These are phyloP conservation scores for Autographa gamma DNA, from an alignment of 2,888 invertebrate species.

Conservation along the genomic window DNA sequence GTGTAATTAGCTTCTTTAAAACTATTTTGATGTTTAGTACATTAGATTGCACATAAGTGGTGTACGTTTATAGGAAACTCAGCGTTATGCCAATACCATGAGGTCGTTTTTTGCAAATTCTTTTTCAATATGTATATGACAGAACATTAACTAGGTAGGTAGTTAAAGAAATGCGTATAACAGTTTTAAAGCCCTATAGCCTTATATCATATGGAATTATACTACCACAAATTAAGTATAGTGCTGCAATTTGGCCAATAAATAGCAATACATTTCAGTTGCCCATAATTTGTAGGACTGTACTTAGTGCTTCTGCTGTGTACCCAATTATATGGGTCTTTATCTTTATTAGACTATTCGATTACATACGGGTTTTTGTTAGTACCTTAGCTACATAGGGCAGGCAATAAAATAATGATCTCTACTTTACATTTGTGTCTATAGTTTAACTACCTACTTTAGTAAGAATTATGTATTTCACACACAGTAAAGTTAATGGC, in stretches of 20 bases:
- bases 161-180: neutral
- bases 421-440: neutral
- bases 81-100: too few species aligned
- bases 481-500: too few species aligned
- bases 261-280: neutral
- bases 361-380: neutral
- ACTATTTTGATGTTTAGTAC: neutral
- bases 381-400: too few species aligned
- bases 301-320: neutral
- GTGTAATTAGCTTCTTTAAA: conserved; percentile 9
- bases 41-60: too few species aligned
- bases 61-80: too few species aligned
- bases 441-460: too few species aligned
- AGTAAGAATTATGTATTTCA: too few species aligned
- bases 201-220: neutral
- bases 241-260: neutral
- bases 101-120: too few species aligned
- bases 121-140: neutral
- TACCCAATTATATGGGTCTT: neutral
- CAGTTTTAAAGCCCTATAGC: neutral
- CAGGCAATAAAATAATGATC: too few species aligned
- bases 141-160: neutral
- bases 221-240: neutral
- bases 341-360: neutral
- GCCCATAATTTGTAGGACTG: neutral